Evolutionary conservation across 2,888 invertebrate species (phyloP).

Genomic region (Standfussiana lucernea): DNA sequence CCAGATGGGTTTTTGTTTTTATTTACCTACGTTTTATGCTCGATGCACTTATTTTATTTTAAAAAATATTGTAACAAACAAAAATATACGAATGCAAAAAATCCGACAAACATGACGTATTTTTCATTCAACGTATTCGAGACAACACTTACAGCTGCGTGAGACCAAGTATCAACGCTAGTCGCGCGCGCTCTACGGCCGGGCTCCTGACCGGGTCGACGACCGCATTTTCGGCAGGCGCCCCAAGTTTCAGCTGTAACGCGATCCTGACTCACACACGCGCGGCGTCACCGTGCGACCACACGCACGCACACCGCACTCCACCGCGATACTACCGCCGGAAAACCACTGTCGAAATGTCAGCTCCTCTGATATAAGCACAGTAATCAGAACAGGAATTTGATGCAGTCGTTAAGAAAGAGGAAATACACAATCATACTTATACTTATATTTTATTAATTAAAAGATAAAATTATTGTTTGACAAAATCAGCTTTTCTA

Average conservation of each 20-base stretch:
- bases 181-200: conserved; percentile 79
- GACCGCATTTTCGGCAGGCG: conserved; percentile 90
- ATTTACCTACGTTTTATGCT: not conserved
- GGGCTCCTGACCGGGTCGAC: conserved; percentile 87
- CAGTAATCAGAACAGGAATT: conserved; percentile 61
- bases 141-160: conserved; percentile 25
- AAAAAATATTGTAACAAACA: not conserved
- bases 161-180: conserved; percentile 78
- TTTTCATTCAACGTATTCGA: not conserved
- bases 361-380: conserved; percentile 70
- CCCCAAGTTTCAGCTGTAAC: conserved; percentile 90
- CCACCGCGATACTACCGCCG: conserved; percentile 68
- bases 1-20: not conserved
- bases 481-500: not conserved
- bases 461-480: not conserved
- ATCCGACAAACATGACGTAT: not conserved
- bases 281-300: conserved; percentile 44
- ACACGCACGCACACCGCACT: conserved; percentile 48
- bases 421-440: conserved; percentile 15
- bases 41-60: not conserved
- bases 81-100: not conserved
- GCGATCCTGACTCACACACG: conserved; percentile 86
- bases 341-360: conserved; percentile 74
- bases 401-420: conserved; percentile 12
- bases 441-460: not conserved